Percentiles rank a stretch among this genome's conserved stretches.
Conservation (phyloP, 2,888 invertebrate genomes). For the Rhorus exstirpatorius region DNA sequence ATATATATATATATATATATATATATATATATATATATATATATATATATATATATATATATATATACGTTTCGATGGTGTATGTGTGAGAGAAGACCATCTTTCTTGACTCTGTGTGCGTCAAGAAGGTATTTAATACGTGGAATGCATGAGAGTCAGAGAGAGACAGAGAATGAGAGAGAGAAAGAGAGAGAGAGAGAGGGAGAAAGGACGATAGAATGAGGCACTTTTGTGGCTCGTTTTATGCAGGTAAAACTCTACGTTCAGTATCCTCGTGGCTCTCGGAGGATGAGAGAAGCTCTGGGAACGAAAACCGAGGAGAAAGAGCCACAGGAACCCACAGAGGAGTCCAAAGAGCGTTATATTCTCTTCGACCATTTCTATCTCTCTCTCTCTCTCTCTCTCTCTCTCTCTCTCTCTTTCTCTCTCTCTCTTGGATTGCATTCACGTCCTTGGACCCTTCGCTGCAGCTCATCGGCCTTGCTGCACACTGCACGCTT, state of each 20-base stretch:
- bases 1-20: no score
- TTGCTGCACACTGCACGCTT: conserved; percentile 59
- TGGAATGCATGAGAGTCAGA: conserved; percentile 73
- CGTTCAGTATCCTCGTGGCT: conserved; percentile 39
- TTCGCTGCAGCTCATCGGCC: conserved; percentile 70
- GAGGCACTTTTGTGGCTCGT: conserved; percentile 68
- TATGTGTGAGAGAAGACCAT: neutral
- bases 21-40: no score
- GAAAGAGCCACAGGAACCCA: conserved; percentile 64
- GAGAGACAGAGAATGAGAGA: conserved; percentile 43
- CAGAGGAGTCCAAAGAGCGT: conserved; percentile 59
- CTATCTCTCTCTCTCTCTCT: conserved; percentile 48
- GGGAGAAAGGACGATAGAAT: conserved; percentile 49
- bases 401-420: conserved; percentile 46
- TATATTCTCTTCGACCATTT: conserved; percentile 52
- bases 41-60: no score
- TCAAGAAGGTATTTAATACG: conserved; percentile 78
- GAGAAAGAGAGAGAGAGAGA: conserved; percentile 47
- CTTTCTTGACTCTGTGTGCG: conserved; percentile 33
- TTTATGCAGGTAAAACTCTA: conserved; percentile 69
- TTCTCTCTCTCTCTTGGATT: conserved; percentile 49
- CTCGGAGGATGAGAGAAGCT: conserved; percentile 53
- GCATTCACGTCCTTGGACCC: conserved; percentile 72
- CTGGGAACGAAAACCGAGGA: conserved; percentile 61
- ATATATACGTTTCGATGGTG: neutral